These are phyloP conservation scores for Decapterus maruadsi DNA, from an alignment of 2,797 vertebrate species.

Conservation along the genomic window DNA sequence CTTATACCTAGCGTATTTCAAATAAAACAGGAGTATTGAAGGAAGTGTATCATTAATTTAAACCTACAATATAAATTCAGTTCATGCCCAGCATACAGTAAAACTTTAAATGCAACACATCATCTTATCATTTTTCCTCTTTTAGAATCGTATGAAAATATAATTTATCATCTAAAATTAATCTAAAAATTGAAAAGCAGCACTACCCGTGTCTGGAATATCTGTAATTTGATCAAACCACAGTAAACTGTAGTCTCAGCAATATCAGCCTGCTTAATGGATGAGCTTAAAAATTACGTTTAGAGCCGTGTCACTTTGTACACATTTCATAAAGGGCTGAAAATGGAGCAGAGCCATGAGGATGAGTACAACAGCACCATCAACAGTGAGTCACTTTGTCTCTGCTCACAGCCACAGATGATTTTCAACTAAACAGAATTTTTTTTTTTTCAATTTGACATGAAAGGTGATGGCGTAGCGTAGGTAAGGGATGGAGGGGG, in stretches of 20 bases:
- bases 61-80: background rate
- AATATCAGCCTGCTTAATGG: conserved; percentile 15
- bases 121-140: background rate
- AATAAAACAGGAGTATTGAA: too few species aligned
- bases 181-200: conserved; percentile 1
- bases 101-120: too few species aligned
- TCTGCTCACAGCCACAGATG: background rate
- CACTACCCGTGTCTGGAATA: background rate
- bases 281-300: conserved; percentile 30
- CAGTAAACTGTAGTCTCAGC: background rate
- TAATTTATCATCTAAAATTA: background rate
- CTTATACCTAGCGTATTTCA: background rate
- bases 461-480: background rate
- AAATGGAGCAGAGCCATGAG: conserved; percentile 36
- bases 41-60: background rate
- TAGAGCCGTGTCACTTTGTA: conserved; percentile 16
- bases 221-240: conserved; percentile 3
- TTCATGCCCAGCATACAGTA: background rate
- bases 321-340: conserved; percentile 38
- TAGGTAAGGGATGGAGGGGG: background rate
- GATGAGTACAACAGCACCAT: background rate
- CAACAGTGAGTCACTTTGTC: conserved; percentile 21
- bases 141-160: background rate
- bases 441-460: background rate
- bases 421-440: background rate